Percentiles rank a stretch among this genome's conserved stretches.
phyloP scores from a whole-genome alignment of 2,113 vertebrate species.

The Otolemur garnettii region DNA sequence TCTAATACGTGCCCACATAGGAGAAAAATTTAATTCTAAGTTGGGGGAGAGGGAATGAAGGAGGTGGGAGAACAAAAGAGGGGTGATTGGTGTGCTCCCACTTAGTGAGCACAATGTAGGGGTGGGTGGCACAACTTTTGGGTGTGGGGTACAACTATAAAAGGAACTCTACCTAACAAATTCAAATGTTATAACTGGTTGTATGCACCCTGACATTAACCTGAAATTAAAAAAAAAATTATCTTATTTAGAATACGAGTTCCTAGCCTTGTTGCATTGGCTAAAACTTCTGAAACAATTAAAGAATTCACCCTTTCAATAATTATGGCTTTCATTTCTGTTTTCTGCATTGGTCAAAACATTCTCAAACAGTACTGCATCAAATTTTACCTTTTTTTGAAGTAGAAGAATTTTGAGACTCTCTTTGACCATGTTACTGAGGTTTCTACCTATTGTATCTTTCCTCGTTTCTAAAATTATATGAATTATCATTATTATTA shows the following conservation, averaged over 20 bases:
- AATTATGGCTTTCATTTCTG: neutral
- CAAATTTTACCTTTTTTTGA: constrained; percentile 30
- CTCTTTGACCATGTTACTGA: neutral
- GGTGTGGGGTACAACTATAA: too few relatives aligned
- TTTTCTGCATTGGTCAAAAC: neutral
- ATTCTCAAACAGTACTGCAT: neutral
- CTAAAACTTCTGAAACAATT: neutral
- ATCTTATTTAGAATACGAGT: neutral
- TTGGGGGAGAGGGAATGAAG: too few relatives aligned
- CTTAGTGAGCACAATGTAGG: too few relatives aligned
- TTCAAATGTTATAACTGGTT: too few relatives aligned
- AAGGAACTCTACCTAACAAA: too few relatives aligned
- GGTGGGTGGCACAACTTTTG: too few relatives aligned
- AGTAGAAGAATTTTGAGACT: neutral
- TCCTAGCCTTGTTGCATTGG: neutral
- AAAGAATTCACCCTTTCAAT: neutral
- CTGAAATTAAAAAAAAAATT: neutral
- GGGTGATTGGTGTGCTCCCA: too few relatives aligned
- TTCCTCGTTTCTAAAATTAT: neutral
- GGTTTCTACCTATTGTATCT: neutral
- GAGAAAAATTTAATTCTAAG: too few relatives aligned
- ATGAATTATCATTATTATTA: neutral
- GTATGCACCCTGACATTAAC: too few relatives aligned
- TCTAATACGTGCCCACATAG: too few relatives aligned
- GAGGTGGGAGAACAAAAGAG: too few relatives aligned